Base-by-base conservation (phyloP, 2,888 invertebrate species). In the Elmis aenea region DNA sequence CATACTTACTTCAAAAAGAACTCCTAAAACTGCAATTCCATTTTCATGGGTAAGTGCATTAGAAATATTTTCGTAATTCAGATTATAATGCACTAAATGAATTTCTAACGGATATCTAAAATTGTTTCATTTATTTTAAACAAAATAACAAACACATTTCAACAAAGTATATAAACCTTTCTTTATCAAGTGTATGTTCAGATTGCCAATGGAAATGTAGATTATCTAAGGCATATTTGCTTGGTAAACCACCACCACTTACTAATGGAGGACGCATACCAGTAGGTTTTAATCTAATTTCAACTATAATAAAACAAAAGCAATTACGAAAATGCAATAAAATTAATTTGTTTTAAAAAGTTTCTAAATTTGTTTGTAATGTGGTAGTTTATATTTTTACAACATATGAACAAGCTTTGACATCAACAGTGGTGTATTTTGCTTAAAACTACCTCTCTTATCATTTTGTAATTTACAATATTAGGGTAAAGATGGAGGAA, bases 191-290 rank as follows among this genome's bases (percentile, higher is more conserved):
- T 1, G 80, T 79, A 59, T 91, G 90, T 59, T 91, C 90, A 0
- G 89, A 85, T 28, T 80, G 76, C 87, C 88, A 89, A 59, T 90
- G 89, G 64, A 89, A 85, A 59, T 89, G 88, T 29, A 88, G 68
- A 62, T 88, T 85, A 36, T 83, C 81, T 30, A 88, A 68, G 1
- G 74, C 58, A 58, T 79, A 86, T 2, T 62, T 57, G 15, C 72
- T 68, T 23, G 69, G 62, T 26, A 83, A 61, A 2, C 76, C 77
- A 0, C 83, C 85, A 0, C 83, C 84, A 29, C 55, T 56, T 4
- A 74, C 46, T 12, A 42, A 51, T 3, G 65, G 61, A 11, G 42
- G 45, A 6, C 45, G 39, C 2, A 43, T 38, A 13, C 47, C 40
- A 13, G 45, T 48, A 24, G 55, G 45, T 10, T 57, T 46, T 21